Evolutionary conservation across 2,888 invertebrate species (phyloP).

Genomic region (Drosophila quinaria): DNA sequence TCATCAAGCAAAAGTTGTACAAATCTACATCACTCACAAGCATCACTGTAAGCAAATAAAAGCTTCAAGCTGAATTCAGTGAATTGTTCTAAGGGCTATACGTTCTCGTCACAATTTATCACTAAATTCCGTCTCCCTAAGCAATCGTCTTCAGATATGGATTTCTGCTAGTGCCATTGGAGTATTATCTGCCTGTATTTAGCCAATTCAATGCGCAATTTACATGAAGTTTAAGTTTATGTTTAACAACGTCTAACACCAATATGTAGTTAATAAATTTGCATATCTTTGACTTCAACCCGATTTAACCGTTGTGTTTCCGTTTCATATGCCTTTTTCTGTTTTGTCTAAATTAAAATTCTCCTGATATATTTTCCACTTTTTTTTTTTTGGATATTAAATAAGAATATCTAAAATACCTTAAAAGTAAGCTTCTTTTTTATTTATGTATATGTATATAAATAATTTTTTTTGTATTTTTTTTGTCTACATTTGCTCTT

Average conservation of each 20-base stretch:
- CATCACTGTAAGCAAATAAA: conserved; percentile 10
- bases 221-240: conserved; percentile 32
- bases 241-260: conserved; percentile 72
- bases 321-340: conserved; percentile 43
- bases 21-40: conserved; percentile 9
- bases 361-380: conserved; percentile 57
- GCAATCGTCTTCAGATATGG: conserved; percentile 3
- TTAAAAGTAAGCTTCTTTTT: conserved; percentile 66
- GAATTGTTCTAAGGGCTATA: not conserved
- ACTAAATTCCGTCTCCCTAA: conserved; percentile 1
- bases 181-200: conserved; percentile 21
- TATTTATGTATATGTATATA: conserved; percentile 63
- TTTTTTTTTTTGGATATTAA: conserved; percentile 87
- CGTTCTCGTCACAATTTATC: conserved; percentile 18
- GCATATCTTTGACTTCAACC: conserved; percentile 46
- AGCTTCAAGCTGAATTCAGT: conserved; percentile 11
- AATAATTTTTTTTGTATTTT: conserved; percentile 43
- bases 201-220: conserved; percentile 28
- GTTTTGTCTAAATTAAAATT: conserved; percentile 69
- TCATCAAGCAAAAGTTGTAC: conserved; percentile 8
- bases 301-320: conserved; percentile 48
- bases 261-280: conserved; percentile 67
- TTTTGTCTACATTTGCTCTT: conserved; percentile 50
- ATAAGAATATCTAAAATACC: conserved; percentile 91
- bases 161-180: conserved; percentile 39